phyloP scores from a whole-genome alignment of 2,797 vertebrate genomes.

The Acanthurus lineatus region DNA sequence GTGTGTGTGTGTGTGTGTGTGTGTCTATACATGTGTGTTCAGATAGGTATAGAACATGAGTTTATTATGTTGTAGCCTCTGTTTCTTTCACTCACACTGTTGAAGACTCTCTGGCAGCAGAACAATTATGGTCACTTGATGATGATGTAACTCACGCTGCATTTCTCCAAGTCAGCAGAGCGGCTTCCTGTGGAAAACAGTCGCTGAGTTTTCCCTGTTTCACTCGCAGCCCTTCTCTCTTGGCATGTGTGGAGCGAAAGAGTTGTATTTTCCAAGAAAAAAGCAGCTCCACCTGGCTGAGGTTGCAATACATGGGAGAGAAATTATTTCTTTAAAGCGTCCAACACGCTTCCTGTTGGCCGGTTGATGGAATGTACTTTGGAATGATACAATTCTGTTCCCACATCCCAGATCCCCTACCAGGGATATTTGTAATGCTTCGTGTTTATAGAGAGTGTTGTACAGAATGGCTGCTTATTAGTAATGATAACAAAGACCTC shows the following conservation, averaged over 20 bases:
- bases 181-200: constrained; percentile 63
- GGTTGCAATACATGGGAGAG: constrained; percentile 53
- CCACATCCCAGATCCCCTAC: constrained; percentile 48
- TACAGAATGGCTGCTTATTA: constrained; percentile 21
- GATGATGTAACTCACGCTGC: constrained; percentile 63
- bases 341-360: constrained; percentile 67
- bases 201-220: constrained; percentile 32
- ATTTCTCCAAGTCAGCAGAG: constrained; percentile 67
- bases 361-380: constrained; percentile 62
- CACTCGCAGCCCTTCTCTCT: constrained; percentile 10
- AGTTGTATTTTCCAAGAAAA: constrained; percentile 47
- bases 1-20: constrained; percentile 22
- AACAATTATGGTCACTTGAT: constrained; percentile 36
- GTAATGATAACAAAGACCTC: constrained; percentile 50
- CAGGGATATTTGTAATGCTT: constrained; percentile 56
- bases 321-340: constrained; percentile 56
- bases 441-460: constrained; percentile 52
- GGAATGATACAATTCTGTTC: constrained; percentile 67
- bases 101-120: constrained; percentile 35
- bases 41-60: background rate
- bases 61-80: background rate
- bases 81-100: constrained; percentile 24
- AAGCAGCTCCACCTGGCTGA: constrained; percentile 59
- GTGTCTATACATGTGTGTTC: background rate
- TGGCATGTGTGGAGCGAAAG: constrained; percentile 34